Evolutionary conservation across 1,140 invertebrate species (phyloP).

Genomic region (Cotesia glomerata): DNA sequence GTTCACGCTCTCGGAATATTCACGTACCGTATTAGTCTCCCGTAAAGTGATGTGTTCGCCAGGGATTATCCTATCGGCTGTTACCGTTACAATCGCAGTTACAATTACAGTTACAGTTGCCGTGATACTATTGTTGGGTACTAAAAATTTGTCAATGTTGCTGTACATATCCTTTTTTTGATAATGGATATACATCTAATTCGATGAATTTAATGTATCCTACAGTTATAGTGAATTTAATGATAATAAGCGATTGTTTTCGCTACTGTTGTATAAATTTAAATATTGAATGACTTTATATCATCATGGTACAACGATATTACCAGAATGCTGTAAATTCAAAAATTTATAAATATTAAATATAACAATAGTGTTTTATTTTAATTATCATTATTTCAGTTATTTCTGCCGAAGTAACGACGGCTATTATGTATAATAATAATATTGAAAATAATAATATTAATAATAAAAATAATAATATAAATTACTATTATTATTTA

Average conservation of each 20-base stretch:
- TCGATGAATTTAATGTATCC: too few relatives aligned
- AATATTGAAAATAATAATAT: too few relatives aligned
- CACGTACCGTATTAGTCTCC: conserved; percentile 58
- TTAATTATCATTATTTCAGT: neutral
- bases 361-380: neutral
- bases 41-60: conserved; percentile 11
- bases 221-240: neutral
- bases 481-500: too few relatives aligned
- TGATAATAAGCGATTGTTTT: neutral
- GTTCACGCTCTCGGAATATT: conserved; percentile 55
- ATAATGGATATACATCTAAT: conserved; percentile 1
- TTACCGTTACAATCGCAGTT: neutral
- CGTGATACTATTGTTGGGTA: conserved; percentile 4
- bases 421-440: conserved; percentile 14
- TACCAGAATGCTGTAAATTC: neutral
- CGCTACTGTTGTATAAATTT: neutral
- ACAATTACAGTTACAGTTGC: neutral
- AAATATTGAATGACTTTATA: conserved; percentile 3
- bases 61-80: conserved; percentile 8
- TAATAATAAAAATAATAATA: too few relatives aligned
- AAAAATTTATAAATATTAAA: neutral
- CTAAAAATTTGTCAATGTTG: conserved; percentile 1
- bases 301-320: conserved; percentile 4
- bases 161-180: conserved; percentile 30
- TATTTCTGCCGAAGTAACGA: conserved; percentile 22